These are phyloP conservation scores for Aricia artaxerxes DNA, from an alignment of 2,888 invertebrate species.

Conservation along the genomic window DNA sequence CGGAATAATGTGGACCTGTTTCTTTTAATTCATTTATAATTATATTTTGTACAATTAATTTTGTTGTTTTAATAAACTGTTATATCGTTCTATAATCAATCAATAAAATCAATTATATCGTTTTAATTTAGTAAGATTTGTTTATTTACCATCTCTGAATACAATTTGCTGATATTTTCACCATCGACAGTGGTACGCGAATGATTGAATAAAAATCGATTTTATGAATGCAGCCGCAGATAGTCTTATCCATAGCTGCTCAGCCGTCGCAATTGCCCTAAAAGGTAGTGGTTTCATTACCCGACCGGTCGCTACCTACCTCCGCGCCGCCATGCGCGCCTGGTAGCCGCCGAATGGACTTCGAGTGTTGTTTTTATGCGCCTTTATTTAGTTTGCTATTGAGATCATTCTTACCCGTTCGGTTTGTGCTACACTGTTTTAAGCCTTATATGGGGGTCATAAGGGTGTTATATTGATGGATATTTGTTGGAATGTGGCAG, in stretches of 20 bases:
- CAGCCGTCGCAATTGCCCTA: constrained; percentile 69
- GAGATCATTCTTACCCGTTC: constrained; percentile 52
- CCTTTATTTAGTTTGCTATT: constrained; percentile 65
- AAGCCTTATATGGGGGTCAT: constrained; percentile 16
- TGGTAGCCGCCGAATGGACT: constrained; percentile 58
- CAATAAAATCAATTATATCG: not conserved
- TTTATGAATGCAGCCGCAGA: not conserved
- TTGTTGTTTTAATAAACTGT: not conserved
- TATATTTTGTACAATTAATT: not conserved
- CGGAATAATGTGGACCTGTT: constrained; percentile 51
- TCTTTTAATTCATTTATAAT: constrained; percentile 34
- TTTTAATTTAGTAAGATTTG: not conserved
- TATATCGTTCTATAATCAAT: no score
- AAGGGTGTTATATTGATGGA: constrained; percentile 32
- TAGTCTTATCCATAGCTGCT: constrained; percentile 58
- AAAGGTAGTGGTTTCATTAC: constrained; percentile 77
- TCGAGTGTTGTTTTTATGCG: constrained; percentile 69
- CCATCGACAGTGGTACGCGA: constrained; percentile 4
- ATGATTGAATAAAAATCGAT: not conserved
- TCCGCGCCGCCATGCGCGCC: constrained; percentile 61
- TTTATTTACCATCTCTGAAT: not conserved
- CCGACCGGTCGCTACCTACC: constrained; percentile 69
- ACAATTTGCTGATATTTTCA: not conserved
- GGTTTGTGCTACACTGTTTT: constrained; percentile 33
- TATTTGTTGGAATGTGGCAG: constrained; percentile 42